Evolutionary conservation across 2,113 vertebrate species (phyloP), one percentile per base, ranked within the genome.

Genomic region (Australoheros scitulus): DNA sequence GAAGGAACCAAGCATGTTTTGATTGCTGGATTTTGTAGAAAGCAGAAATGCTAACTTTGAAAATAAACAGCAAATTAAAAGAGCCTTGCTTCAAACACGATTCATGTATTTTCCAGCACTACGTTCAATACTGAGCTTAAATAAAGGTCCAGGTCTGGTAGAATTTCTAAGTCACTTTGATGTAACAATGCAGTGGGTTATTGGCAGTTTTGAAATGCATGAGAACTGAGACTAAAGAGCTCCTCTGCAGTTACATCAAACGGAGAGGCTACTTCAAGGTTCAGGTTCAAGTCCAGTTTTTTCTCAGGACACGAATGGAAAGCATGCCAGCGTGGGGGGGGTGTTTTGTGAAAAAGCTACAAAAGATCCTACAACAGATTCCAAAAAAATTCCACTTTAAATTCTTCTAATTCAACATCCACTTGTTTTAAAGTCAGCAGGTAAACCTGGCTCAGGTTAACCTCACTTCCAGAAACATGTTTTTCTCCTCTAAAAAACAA

Each of bases 171-270:
- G 79, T 56, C 36, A 76, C 87, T 92, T 92, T 90, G 88, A 90
- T 89, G 82, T 84, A 75, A 77, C 57, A 52, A 20, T 82, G 43
- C 55, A 38, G 84, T 61, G 15, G 13, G 56, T 64, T 85, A 75
- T 80, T 79, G 61, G 50, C 63, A 77, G 36, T 86, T 81, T 79
- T 47, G 22, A 81, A 83, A 82, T 65, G 76, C 29, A 52, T 64
- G 82, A 55, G 18, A 38, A 78, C 76, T 34, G 77, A 83, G 80
- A 79, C 68, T 61, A 70, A 88, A 88, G 85, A 83, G 79, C 61
- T 4, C 50, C 52, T 65, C n/a, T 81, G 56, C 70, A 50, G 64
- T 77, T 81, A 70, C 80, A 88, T 91, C 80, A 92, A 90, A 91
- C 61, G 26, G 5, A 82, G 79, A 14, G 4, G 76, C 64, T 56